Percentiles rank a stretch among this genome's conserved stretches.
Conservation (phyloP, 1,140 invertebrate species). For the Drosophila sulfurigaster region DNA sequence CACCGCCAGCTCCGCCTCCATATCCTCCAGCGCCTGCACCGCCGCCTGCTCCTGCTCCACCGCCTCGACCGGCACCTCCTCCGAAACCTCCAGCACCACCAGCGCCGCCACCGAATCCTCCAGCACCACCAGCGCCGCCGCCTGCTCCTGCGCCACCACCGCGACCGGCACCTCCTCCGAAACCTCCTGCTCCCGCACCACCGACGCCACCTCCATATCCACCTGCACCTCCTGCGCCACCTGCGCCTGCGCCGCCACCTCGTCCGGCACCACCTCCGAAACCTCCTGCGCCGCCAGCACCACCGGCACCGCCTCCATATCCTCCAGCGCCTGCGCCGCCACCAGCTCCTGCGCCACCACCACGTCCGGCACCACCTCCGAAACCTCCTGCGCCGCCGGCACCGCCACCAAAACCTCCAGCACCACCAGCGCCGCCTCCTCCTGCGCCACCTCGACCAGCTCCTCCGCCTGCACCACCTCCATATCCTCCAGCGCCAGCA, state of each 20-base stretch:
- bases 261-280: conserved; percentile 80
- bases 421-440: conserved; percentile 58
- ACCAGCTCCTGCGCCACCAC: background rate
- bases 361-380: conserved; percentile 84
- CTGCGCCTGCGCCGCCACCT: conserved; percentile 74
- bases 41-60: conserved; percentile 20
- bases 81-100: conserved; percentile 5
- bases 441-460: conserved; percentile 53
- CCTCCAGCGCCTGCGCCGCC: conserved; percentile 57
- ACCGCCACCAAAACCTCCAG: conserved; percentile 74
- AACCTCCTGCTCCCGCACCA: conserved; percentile 52
- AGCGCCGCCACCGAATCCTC: conserved; percentile 34
- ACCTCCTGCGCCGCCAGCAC: conserved; percentile 83
- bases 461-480: conserved; percentile 65
- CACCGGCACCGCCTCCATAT: conserved; percentile 55
- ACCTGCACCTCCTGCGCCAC: conserved; percentile 84
- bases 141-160: conserved; percentile 55
- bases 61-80: conserved; percentile 32
- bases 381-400: conserved; percentile 74
- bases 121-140: conserved; percentile 49
- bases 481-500: conserved; percentile 29
- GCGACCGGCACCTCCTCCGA: conserved; percentile 61
- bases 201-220: conserved; percentile 29
- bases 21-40: conserved; percentile 45
- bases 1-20: conserved; percentile 25